These are phyloP conservation scores for Heterodera schachtii DNA, from an alignment of 1,140 invertebrate genomes.

Conservation along the genomic window DNA sequence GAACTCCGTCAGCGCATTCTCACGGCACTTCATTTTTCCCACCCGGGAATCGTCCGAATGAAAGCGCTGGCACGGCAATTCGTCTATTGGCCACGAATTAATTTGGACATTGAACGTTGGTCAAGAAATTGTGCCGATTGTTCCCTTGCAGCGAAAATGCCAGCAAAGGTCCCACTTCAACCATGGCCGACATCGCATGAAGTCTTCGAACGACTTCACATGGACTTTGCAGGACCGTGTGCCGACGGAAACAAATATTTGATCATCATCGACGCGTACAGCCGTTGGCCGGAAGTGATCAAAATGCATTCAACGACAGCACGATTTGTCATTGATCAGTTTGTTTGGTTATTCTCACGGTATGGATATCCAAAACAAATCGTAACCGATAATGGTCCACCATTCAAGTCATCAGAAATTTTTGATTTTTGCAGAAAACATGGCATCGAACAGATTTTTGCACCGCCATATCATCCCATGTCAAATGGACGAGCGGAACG, in stretches of 20 bases:
- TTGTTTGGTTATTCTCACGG: constrained; percentile 4
- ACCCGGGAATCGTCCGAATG: too few relatives aligned
- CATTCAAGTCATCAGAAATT: too few relatives aligned
- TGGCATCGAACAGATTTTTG: too few relatives aligned
- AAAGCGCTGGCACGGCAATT: constrained; percentile 67
- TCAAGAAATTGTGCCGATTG: constrained; percentile 48
- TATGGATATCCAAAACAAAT: background rate
- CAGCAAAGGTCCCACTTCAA: constrained; percentile 18
- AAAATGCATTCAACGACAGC: background rate
- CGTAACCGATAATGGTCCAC: too few relatives aligned
- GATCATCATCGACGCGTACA: background rate
- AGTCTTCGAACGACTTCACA: constrained; percentile 60
- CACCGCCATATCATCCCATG: too few relatives aligned
- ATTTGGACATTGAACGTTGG: constrained; percentile 58
- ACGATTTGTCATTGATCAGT: background rate
- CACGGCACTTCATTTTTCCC: constrained; percentile 65
- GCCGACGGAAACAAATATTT: constrained; percentile 48
- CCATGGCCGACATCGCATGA: constrained; percentile 25
- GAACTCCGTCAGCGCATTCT: too few relatives aligned
- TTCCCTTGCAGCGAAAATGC: constrained; percentile 15
- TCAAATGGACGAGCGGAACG: background rate
- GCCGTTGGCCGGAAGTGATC: background rate
- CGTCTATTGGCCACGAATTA: constrained; percentile 66
- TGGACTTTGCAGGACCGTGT: constrained; percentile 67
- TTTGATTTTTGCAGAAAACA: too few relatives aligned